phyloP scores from a whole-genome alignment of 1,140 invertebrate species.

The Melanaphis sacchari region DNA sequence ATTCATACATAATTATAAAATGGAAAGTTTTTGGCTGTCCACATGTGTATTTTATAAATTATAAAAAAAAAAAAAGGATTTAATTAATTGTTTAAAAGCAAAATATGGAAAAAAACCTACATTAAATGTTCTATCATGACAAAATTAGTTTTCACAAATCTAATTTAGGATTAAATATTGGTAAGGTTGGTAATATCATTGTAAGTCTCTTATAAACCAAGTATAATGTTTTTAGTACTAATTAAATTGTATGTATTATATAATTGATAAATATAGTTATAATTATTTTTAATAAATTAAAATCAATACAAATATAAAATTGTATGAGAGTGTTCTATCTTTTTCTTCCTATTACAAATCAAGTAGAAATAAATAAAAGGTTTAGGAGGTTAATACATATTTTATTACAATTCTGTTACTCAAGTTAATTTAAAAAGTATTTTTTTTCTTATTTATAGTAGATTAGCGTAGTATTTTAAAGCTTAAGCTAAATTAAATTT shows the following conservation, averaged over 20 bases:
- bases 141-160: slow-evolving; percentile 45
- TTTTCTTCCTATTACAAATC: neutral
- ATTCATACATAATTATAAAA: slow-evolving; percentile 55
- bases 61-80: slow-evolving; percentile 61
- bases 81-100: slow-evolving; percentile 64
- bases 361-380: too few relatives aligned
- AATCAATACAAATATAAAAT: neutral
- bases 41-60: slow-evolving; percentile 43
- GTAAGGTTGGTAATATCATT: slow-evolving; percentile 16
- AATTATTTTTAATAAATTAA: neutral
- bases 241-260: neutral
- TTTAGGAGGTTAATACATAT: neutral
- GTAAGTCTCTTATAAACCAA: neutral
- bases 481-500: neutral
- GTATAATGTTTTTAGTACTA: neutral
- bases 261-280: too few relatives aligned
- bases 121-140: slow-evolving; percentile 69
- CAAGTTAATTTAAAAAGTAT: neutral
- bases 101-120: slow-evolving; percentile 65
- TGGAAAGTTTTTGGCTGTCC: slow-evolving; percentile 61
- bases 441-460: neutral
- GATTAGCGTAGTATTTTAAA: neutral
- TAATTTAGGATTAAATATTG: slow-evolving; percentile 38
- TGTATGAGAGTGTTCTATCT: neutral
- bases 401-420: neutral